These are phyloP conservation scores for Parauchenoglanis ngamensis DNA, from an alignment of 2,797 vertebrate genomes.

Conservation along the genomic window DNA sequence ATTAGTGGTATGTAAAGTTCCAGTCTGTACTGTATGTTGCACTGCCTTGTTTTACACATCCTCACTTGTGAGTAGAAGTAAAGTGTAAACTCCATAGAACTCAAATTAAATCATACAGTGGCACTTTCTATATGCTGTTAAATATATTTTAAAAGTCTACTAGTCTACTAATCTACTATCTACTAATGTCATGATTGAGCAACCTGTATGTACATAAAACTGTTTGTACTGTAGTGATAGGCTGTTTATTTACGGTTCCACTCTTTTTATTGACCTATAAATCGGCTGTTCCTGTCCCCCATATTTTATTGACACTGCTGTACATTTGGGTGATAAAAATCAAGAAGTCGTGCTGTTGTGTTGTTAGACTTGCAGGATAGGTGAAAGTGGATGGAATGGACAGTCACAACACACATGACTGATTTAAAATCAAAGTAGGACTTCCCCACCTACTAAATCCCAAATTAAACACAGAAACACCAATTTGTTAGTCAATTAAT, in stretches of 20 bases:
- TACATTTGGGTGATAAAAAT: slow-evolving; percentile 13
- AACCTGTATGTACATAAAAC: not conserved
- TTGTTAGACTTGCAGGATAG: not conserved
- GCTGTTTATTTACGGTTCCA: slow-evolving; percentile 3
- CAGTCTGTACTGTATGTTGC: not conserved
- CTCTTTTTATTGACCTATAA: slow-evolving; percentile 9
- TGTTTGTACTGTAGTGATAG: slow-evolving; percentile 2
- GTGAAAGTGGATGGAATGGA: slow-evolving; percentile 2
- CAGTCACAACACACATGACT: not conserved
- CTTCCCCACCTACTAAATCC: not conserved
- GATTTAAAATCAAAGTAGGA: not conserved
- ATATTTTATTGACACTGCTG: slow-evolving; percentile 8
- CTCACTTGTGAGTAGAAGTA: not conserved
- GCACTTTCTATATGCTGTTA: not conserved
- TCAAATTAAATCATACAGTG: not conserved
- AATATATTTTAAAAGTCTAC: not conserved
- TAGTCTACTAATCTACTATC: not conserved
- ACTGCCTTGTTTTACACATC: not conserved
- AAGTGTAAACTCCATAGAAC: not conserved
- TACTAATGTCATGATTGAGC: not conserved
- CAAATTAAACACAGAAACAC: not conserved
- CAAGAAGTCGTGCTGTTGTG: not conserved
- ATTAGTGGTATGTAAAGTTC: not conserved
- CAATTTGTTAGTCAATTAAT: not conserved
- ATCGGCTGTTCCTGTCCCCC: not conserved